phyloP scores from a whole-genome alignment of 2,797 vertebrate genomes.

The Hypotaenidia okinawae region DNA sequence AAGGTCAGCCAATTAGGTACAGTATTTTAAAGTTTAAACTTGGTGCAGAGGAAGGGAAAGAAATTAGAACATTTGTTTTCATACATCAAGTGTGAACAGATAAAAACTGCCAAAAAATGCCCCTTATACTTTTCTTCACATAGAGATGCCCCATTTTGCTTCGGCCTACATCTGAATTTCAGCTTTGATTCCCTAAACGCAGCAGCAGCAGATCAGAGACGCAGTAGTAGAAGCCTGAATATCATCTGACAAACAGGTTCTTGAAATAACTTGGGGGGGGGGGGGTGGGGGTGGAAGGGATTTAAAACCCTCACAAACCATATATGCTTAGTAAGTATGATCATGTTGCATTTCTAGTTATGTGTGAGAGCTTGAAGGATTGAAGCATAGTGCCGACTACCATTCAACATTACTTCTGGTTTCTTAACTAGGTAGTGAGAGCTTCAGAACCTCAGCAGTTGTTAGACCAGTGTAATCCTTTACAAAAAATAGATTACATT shows the following conservation, averaged over 20 bases:
- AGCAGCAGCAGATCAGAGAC: slow-evolving; percentile 1
- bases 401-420: not conserved
- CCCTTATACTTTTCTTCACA: slow-evolving; percentile 38
- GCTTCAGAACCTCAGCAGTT: not conserved
- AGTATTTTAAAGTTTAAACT: slow-evolving; percentile 65
- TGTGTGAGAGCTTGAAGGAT: not conserved
- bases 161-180: slow-evolving; percentile 35
- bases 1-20: slow-evolving; percentile 62
- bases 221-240: not conserved
- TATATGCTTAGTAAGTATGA: not conserved
- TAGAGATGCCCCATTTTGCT: slow-evolving; percentile 45
- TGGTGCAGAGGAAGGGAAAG: slow-evolving; percentile 44
- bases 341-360: not conserved
- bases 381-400: not conserved
- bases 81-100: slow-evolving; percentile 10
- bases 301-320: not conserved
- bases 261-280: not conserved
- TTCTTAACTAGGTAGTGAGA: not conserved
- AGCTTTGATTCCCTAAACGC: slow-evolving; percentile 48
- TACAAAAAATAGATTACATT: not conserved
- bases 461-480: not conserved
- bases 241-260: slow-evolving; percentile 13
- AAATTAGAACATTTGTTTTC: slow-evolving; percentile 69
- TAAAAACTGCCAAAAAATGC: slow-evolving; percentile 48
- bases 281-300: not conserved